phyloP scores from a whole-genome alignment of 2,888 invertebrate species.

The Himalopsyche japonica region DNA sequence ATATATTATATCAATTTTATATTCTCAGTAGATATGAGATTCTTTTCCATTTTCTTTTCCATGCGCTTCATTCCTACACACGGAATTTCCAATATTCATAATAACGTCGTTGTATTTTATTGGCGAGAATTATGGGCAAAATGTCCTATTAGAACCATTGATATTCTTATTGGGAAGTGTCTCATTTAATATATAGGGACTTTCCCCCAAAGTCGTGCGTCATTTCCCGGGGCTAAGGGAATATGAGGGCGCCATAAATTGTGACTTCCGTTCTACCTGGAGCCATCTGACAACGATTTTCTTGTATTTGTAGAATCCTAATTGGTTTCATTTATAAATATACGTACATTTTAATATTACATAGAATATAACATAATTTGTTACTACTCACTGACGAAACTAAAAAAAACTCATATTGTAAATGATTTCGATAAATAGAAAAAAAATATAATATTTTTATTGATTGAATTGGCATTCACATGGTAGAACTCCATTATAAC shows the following conservation, averaged over 20 bases:
- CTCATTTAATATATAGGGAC: constrained; percentile 29
- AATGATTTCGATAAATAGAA: no score
- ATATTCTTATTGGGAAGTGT: constrained; percentile 32
- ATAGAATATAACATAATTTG: no score
- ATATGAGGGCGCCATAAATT: constrained; percentile 36
- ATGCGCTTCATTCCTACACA: background rate
- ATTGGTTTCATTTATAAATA: background rate
- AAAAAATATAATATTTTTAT: no score
- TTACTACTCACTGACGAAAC: no score
- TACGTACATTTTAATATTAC: no score
- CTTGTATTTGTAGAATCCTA: constrained; percentile 29
- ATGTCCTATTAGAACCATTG: constrained; percentile 34
- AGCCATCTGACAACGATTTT: constrained; percentile 25
- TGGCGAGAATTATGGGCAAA: constrained; percentile 14
- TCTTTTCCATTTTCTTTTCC: background rate
- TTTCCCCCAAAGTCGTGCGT: constrained; percentile 15
- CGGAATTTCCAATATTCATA: constrained; percentile 13
- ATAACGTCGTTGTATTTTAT: constrained; percentile 16
- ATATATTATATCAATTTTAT: no score
- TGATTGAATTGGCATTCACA: no score
- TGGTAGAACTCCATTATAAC: no score
- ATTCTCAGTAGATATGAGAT: background rate
- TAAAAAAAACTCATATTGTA: no score
- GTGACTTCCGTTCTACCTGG: constrained; percentile 36
- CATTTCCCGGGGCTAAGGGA: constrained; percentile 20